Base-by-base conservation (phyloP, 2,888 invertebrate species). In the Heliconius charithonia region DNA sequence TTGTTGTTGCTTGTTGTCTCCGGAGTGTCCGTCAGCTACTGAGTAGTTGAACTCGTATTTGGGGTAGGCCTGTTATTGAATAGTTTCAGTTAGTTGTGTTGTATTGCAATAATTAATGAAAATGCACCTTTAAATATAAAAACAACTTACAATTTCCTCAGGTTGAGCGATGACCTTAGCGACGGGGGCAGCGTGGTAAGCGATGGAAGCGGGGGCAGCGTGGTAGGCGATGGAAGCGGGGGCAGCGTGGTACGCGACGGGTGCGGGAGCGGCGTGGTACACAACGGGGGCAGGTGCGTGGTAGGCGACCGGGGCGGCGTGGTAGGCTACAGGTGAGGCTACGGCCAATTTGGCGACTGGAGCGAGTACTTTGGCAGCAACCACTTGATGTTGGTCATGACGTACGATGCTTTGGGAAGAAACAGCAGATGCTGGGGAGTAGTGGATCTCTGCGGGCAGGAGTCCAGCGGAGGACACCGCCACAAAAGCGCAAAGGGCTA, bases 1-100 rank as follows among this genome's bases (percentile, higher is more conserved):
- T 82, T 94, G 93, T 86, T 94, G 95, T 82, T 90, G 89, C 88
- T 95, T 95, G 87, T 92, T 90, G 90, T 95, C 95, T 71, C 95
- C 95, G 85, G 95, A 93, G 88, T 95, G 93, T 56, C 91, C 91
- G 85, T 95, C 95, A 83, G 93, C 90, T 9, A 95, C 94, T 70
- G 94, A 93, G 88, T 95, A 95, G 80, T 88, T 90, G 90, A 91
- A 95, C 84, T 93, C 91, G 87, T 92, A 92, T 84, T 91, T 89
- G 78, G 92, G 91, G 87, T 89, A 84, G 4, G 88, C 85, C 90
- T 90, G 83, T 10, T 27, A 9, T 56, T 9, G 12, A 80, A 12
- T 75, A 4, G 22, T 45, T 16, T 41, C n/a, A 51, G 32, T 51
- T 32, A 66, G 4, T 25, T 22, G 25, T 63, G 0, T 27, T 56